Percentiles rank a stretch among this genome's conserved stretches.
Conservation (phyloP, 2,888 invertebrate species). For the Leucophenga maculata region DNA sequence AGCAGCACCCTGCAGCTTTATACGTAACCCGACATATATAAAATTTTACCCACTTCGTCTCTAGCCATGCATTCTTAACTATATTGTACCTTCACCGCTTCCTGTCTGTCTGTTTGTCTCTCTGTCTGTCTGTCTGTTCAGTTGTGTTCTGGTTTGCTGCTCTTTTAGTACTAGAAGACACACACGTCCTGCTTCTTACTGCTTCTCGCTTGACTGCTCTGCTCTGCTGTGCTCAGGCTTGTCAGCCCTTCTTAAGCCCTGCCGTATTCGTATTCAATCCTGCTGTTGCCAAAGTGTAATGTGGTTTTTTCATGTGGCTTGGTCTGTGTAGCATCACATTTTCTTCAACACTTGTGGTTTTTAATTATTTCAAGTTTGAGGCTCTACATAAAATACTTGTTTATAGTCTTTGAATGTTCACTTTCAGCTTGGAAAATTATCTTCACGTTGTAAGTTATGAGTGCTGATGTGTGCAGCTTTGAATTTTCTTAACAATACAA, state of each 20-base stretch:
- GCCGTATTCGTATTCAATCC: background rate
- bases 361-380: slow-evolving; percentile 57
- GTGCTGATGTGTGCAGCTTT: background rate
- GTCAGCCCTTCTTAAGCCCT: slow-evolving; percentile 35
- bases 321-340: slow-evolving; percentile 39
- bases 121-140: background rate
- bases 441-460: background rate
- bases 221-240: background rate
- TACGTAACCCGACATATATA: background rate
- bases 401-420: slow-evolving; percentile 27
- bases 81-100: slow-evolving; percentile 6
- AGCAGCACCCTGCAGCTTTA: slow-evolving; percentile 6
- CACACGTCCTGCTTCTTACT: background rate
- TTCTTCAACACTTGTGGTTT: slow-evolving; percentile 53
- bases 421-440: slow-evolving; percentile 25
- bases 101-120: slow-evolving; percentile 20
- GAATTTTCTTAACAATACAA: background rate
- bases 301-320: slow-evolving; percentile 49
- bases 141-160: slow-evolving; percentile 22
- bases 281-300: slow-evolving; percentile 27
- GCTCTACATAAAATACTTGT: slow-evolving; percentile 29
- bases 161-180: background rate
- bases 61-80: background rate
- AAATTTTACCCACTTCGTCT: background rate
- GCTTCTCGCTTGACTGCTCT: slow-evolving; percentile 2